Evolutionary conservation across 1,140 invertebrate species (phyloP).

Genomic region (Belonocnema kinseyi): DNA sequence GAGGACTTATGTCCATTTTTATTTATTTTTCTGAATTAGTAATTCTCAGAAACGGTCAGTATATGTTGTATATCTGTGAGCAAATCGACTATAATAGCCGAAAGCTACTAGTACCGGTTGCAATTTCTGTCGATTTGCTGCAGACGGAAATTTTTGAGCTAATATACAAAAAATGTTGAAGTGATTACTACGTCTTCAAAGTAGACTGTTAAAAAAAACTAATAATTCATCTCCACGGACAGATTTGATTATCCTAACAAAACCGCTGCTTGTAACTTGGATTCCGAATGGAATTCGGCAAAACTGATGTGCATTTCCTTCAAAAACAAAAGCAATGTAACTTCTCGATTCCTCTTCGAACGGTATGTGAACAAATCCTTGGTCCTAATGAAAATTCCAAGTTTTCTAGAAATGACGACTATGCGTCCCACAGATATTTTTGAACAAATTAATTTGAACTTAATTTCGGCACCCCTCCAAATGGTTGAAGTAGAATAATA

Average conservation of each 20-base stretch:
- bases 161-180: constrained; percentile 15
- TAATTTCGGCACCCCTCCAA: constrained; percentile 7
- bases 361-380: constrained; percentile 6
- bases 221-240: constrained; percentile 10
- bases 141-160: constrained; percentile 32
- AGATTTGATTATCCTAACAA: constrained; percentile 36
- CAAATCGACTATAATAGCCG: constrained; percentile 36
- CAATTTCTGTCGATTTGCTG: constrained; percentile 33
- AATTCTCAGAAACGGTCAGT: constrained; percentile 31
- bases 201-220: neutral
- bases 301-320: neutral
- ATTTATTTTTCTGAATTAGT: neutral
- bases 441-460: constrained; percentile 9
- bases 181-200: constrained; percentile 26
- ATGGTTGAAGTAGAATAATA: neutral
- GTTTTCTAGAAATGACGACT: too few species aligned
- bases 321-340: constrained; percentile 1
- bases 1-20: too few species aligned
- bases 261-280: neutral
- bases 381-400: constrained; percentile 4
- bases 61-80: constrained; percentile 19
- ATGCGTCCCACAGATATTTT: neutral
- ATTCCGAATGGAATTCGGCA: neutral
- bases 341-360: neutral
- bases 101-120: constrained; percentile 38